Evolutionary conservation across 1,140 invertebrate genomes (phyloP), one percentile per base, ranked within the genome.

Genomic region (Ips nitidus): DNA sequence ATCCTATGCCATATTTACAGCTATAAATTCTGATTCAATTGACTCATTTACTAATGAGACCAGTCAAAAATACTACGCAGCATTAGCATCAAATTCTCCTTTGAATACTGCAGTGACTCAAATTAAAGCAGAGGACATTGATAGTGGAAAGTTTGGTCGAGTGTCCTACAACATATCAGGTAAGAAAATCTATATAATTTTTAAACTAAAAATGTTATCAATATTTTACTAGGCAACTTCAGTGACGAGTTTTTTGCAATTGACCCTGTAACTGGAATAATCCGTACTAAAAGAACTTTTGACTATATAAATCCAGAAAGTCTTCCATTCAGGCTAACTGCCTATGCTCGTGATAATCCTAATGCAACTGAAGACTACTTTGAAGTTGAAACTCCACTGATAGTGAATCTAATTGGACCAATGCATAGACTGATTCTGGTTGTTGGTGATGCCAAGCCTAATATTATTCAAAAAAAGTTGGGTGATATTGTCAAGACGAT

Each of bases 101-200:
- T 84, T 94, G 52, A 87, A 87, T 1, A 89, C 90, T 1, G 86
- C 89, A 41, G 88, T 95, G 4, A 79, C 92, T 38, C 91, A 94
- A 82, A 85, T 92, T 50, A 85, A 86, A 81, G 93, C 94, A 2
- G 86, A 88, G 69, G 94, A 96, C 78, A 86, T 86, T 66, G 94
- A 96, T 73, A 92, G 90, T 66, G 92, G 91, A 3, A 87, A 88
- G 68, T 92, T 87, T 76, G 92, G 92, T 1, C 88, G 88, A 75
- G 82, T 96, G 1, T 85, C 88, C 58, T 95, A 92, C 75, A 86
- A 84, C 38, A 84, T 92, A 70, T 80, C 86, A 0, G 86, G 86
- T 74, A 58, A 22, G 22, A 22, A 22, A 22, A 61, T 2, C 2
- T 52, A 41, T 59, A 22, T 2, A 8, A 55, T 55, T 55, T 37